Evolutionary conservation across 2,888 invertebrate genomes (phyloP).

Genomic region (Ceratothoa steindachneri): DNA sequence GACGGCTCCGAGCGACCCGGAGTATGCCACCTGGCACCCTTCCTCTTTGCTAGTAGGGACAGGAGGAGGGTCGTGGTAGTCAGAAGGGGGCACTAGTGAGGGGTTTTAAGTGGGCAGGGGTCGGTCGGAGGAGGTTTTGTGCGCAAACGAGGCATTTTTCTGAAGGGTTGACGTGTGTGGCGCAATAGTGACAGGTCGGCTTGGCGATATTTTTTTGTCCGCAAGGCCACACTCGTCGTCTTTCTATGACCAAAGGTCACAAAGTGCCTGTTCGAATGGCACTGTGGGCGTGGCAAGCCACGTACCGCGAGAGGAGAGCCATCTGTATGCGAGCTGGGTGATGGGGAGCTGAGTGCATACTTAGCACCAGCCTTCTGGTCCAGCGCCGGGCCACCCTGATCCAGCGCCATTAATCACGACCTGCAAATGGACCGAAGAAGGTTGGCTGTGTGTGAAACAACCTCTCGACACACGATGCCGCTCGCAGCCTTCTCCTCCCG

Average conservation of each 20-base stretch:
- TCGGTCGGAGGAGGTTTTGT: neutral
- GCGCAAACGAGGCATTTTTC: neutral
- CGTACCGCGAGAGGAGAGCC: neutral
- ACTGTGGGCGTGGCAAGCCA: conserved; percentile 2
- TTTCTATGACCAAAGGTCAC: conserved; percentile 2
- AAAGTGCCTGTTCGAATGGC: conserved; percentile 4
- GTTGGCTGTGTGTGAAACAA: neutral
- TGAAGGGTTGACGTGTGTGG: neutral
- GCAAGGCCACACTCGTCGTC: neutral
- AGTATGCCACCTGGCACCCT: neutral
- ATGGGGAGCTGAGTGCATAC: neutral
- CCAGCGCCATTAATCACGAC: conserved; percentile 2
- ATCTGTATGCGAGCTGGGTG: neutral
- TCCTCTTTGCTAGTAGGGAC: neutral
- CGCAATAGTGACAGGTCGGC: conserved; percentile 6
- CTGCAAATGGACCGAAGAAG: neutral
- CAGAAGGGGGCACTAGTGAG: too few species aligned
- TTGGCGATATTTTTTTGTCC: neutral
- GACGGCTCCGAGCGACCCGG: conserved; percentile 2
- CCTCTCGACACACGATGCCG: conserved; percentile 3
- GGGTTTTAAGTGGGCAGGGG: neutral
- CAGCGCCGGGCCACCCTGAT: neutral
- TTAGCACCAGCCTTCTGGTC: conserved; percentile 2
- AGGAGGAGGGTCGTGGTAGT: neutral
- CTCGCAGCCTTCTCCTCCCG: neutral